Base-by-base conservation (phyloP, 2,113 vertebrate genomes). In the Dolichallabes microphthalmus region DNA sequence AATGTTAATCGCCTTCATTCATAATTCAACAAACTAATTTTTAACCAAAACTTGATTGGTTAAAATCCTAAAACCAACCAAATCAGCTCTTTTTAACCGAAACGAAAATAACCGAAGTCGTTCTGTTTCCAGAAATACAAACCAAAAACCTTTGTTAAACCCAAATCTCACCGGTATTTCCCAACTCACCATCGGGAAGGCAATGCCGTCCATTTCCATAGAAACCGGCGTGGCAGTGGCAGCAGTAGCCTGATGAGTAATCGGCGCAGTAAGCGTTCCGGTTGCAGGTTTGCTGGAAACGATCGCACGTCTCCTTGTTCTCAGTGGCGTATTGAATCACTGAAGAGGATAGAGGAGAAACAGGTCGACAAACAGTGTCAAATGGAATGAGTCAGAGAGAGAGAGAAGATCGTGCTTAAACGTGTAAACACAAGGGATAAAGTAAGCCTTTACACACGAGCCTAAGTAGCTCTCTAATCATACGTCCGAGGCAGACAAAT, bases 161-260 rank as follows among this genome's bases (percentile, higher is more conserved):
- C 14, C 30, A 30, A 77, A 55, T 17, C 20, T 14, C 15, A 30
- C 9, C 11, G 12, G n/a, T 22, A 13, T 22, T 35, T 20, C 1
- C 11, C 15, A 13, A 25, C 89, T 82, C 92, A 98, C 98, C 97
- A 74, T 97, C 95, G 0, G 96, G 96, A 19, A 99, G 92, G 89
- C 98, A 98, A 71, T 98, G 95, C 19, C 91, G 92, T 57, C 98
- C 98, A 0, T 98, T 97, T 83, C 98, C 98, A 0, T 97, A 97
- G 90, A 96, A 99, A 75, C 93, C 93, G 25, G 95, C 84, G 60
- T 85, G 93, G 89, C 98, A 99, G 91, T 97, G 96, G 83, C 98
- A 99, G 91, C 98, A 99, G 90, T 94, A 94, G 52, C 98, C 97
- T 0, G 95, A 84, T 85, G 95, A 17, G 0, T 98, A 98, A 90